phyloP scores from a whole-genome alignment of 2,888 invertebrate species.

The Carterocephalus palaemon region DNA sequence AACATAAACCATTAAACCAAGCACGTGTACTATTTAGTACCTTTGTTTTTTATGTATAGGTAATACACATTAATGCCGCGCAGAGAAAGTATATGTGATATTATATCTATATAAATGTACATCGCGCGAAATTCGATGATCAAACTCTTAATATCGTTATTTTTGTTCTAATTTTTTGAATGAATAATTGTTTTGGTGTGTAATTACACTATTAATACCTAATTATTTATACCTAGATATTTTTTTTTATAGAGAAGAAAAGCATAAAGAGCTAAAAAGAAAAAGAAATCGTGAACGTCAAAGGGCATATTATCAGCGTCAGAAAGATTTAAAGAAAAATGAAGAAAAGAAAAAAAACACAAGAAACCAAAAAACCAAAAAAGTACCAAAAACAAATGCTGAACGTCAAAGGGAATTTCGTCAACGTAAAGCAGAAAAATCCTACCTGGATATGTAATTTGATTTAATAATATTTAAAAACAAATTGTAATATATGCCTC shows the following conservation, averaged over 20 bases:
- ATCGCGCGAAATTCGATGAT: constrained; percentile 28
- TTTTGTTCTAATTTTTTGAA: constrained; percentile 31
- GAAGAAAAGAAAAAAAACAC: constrained; percentile 32
- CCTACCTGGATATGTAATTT: constrained; percentile 38
- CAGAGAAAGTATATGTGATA: not conserved
- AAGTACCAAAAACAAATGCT: constrained; percentile 39
- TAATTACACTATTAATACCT: constrained; percentile 26
- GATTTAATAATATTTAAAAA: constrained; percentile 40
- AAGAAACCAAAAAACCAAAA: constrained; percentile 32
- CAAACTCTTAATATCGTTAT: constrained; percentile 30
- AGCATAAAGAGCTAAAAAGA: constrained; percentile 34
- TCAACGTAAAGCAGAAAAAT: constrained; percentile 40
- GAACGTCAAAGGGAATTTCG: constrained; percentile 41
- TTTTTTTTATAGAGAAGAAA: constrained; percentile 37
- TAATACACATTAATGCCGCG: not conserved
- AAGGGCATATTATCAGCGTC: constrained; percentile 37
- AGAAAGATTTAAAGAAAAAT: constrained; percentile 35
- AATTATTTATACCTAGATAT: constrained; percentile 32
- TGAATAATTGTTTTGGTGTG: constrained; percentile 29
- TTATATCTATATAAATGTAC: constrained; percentile 23
- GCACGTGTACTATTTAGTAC: constrained; percentile 1
- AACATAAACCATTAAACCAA: constrained; percentile 1
- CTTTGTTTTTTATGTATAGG: not conserved
- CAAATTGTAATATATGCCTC: constrained; percentile 35
- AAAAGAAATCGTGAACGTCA: constrained; percentile 37